A percentile compares a stretch with the other conserved stretches of the same genome.
Conservation (phyloP, 2,797 vertebrate genomes). For the Melanotaenia pygmaea region DNA sequence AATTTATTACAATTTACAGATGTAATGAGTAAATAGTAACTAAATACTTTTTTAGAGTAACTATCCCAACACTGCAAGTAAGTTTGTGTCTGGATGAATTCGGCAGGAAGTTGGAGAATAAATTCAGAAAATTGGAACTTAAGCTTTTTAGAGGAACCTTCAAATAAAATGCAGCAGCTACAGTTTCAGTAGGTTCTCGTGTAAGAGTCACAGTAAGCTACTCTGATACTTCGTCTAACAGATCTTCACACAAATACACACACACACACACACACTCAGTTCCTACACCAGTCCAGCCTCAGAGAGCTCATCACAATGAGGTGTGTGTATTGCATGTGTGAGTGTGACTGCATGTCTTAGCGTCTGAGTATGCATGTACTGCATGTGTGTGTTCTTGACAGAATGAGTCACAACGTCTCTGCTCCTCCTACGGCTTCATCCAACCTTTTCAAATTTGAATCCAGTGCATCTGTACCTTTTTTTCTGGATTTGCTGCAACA, state of each 20-base stretch:
- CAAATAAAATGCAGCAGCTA: slow-evolving; percentile 17
- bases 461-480: slow-evolving; percentile 35
- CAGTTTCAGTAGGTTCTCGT: slow-evolving; percentile 18
- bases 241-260: background rate
- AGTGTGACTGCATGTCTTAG: slow-evolving; percentile 17
- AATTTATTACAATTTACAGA: too few relatives aligned
- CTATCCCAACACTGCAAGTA: too few relatives aligned
- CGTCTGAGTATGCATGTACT: slow-evolving; percentile 11
- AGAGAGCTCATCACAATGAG: slow-evolving; percentile 42
- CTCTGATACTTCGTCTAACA: slow-evolving; percentile 22
- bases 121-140: background rate
- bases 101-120: background rate
- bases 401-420: slow-evolving; percentile 50
- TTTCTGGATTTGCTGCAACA: slow-evolving; percentile 37
- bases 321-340: slow-evolving; percentile 25
- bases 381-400: slow-evolving; percentile 30
- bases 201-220: slow-evolving; percentile 11
- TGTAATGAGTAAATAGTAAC: too few relatives aligned
- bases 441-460: slow-evolving; percentile 29
- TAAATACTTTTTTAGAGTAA: too few relatives aligned
- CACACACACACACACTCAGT: slow-evolving; percentile 12
- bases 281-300: slow-evolving; percentile 37
- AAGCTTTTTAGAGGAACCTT: background rate
- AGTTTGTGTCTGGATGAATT: background rate
- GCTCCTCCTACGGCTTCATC: slow-evolving; percentile 50